Percentiles rank a stretch among this genome's conserved stretches.
Conservation (phyloP, 2,888 invertebrate genomes). For the Scelioninae gen. 1 region DNA sequence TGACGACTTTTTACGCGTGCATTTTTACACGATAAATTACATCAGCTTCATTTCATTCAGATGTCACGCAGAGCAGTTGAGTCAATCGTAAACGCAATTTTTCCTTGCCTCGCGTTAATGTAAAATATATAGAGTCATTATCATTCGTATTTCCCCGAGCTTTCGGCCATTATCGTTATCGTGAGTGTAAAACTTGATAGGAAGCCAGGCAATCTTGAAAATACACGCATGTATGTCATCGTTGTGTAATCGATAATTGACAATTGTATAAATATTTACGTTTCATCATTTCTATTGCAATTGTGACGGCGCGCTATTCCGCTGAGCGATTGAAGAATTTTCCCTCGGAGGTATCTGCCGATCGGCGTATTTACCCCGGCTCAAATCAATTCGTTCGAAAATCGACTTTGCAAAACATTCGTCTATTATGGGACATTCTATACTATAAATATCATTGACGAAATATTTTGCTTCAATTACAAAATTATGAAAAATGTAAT, state of each 20-base stretch:
- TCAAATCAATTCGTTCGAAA: no score
- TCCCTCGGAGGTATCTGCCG: no score
- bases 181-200: conserved; percentile 23
- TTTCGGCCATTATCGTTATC: conserved; percentile 44
- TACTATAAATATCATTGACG: no score
- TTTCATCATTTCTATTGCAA: no score
- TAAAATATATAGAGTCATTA: conserved; percentile 25
- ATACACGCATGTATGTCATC: conserved; percentile 29
- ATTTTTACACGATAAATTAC: conserved; percentile 23
- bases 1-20: background rate
- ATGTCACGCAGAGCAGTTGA: conserved; percentile 16
- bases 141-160: conserved; percentile 31
- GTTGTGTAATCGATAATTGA: conserved; percentile 61
- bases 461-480: no score
- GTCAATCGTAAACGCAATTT: conserved; percentile 14
- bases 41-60: conserved; percentile 20
- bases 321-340: no score
- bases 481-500: no score
- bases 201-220: conserved; percentile 30
- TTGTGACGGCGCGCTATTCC: no score
- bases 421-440: no score
- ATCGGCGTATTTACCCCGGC: no score
- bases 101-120: background rate
- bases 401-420: no score
- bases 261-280: conserved; percentile 63